Evolutionary conservation across 35 echinoderm and acorn worm species (phyloP).

Genomic region (Ophioderma brevispina): DNA sequence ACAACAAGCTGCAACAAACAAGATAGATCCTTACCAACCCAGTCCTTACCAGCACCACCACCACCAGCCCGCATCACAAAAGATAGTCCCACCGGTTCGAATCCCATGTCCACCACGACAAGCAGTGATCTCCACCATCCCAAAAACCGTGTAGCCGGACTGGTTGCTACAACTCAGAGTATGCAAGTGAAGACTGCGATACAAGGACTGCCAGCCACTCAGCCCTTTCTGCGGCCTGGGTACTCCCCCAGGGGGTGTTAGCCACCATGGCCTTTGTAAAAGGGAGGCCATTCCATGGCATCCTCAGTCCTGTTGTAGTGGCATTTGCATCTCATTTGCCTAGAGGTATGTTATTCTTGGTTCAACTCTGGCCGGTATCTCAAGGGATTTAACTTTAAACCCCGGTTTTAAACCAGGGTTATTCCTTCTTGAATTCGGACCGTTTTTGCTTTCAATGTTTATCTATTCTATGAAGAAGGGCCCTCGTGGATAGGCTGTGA

Average conservation of each 20-base stretch:
- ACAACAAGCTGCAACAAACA: too few species aligned
- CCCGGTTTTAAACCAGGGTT: too few species aligned
- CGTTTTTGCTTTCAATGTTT: too few species aligned
- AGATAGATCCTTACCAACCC: not conserved
- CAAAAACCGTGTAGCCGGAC: not conserved
- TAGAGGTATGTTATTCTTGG: too few species aligned
- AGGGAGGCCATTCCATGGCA: not conserved
- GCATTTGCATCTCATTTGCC: conserved; percentile 54
- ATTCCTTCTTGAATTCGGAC: too few species aligned
- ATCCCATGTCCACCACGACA: not conserved
- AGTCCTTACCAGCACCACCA: not conserved
- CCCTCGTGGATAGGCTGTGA: too few species aligned
- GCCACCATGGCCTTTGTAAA: not conserved
- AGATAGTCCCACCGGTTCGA: not conserved
- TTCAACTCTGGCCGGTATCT: too few species aligned
- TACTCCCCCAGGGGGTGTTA: not conserved
- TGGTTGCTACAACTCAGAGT: not conserved
- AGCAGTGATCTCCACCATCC: not conserved
- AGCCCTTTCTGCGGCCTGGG: not conserved
- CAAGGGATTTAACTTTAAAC: too few species aligned
- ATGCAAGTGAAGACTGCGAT: not conserved
- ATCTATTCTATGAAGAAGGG: too few species aligned
- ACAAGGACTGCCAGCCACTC: not conserved
- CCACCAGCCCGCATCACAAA: not conserved
- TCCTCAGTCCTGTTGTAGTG: not conserved